Conservation (phyloP, 2,888 invertebrate species). For the Rhagium mordax region DNA sequence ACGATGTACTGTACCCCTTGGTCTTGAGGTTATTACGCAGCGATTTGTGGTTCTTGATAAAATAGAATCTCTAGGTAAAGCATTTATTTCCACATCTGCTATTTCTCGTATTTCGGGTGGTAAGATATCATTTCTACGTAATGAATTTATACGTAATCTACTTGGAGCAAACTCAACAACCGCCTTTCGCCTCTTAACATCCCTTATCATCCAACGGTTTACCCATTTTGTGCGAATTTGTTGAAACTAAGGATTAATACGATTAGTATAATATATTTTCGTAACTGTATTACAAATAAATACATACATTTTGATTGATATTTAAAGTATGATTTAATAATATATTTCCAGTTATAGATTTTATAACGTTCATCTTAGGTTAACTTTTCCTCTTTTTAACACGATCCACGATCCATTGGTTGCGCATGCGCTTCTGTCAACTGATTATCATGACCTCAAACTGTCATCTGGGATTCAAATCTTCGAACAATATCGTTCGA, state of each 20-base stretch:
- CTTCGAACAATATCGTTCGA: too few species aligned
- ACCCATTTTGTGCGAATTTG: slow-evolving; percentile 85
- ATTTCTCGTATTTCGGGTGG: slow-evolving; percentile 86
- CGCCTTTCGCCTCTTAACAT: slow-evolving; percentile 86
- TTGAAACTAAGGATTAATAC: slow-evolving; percentile 73
- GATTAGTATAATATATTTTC: not conserved
- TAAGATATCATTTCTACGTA: slow-evolving; percentile 89
- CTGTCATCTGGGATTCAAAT: too few species aligned
- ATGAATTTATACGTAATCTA: slow-evolving; percentile 84
- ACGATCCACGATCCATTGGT: too few species aligned
- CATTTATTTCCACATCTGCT: slow-evolving; percentile 82
- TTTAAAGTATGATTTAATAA: slow-evolving; percentile 28
- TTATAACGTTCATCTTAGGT: slow-evolving; percentile 41
- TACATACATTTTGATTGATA: slow-evolving; percentile 35
- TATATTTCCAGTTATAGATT: slow-evolving; percentile 33
- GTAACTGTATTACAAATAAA: not conserved
- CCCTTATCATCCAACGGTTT: slow-evolving; percentile 88
- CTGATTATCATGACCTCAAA: too few species aligned
- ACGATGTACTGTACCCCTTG: slow-evolving; percentile 83
- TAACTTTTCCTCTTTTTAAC: too few species aligned
- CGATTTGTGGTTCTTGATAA: slow-evolving; percentile 79
- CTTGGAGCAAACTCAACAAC: slow-evolving; percentile 83
- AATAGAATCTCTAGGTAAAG: slow-evolving; percentile 83
- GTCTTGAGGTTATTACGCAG: slow-evolving; percentile 92
- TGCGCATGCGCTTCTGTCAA: too few species aligned